Percentiles rank a stretch among this genome's conserved stretches.
phyloP scores from a whole-genome alignment of 2,888 invertebrate genomes.

The Punctoribates punctum region DNA sequence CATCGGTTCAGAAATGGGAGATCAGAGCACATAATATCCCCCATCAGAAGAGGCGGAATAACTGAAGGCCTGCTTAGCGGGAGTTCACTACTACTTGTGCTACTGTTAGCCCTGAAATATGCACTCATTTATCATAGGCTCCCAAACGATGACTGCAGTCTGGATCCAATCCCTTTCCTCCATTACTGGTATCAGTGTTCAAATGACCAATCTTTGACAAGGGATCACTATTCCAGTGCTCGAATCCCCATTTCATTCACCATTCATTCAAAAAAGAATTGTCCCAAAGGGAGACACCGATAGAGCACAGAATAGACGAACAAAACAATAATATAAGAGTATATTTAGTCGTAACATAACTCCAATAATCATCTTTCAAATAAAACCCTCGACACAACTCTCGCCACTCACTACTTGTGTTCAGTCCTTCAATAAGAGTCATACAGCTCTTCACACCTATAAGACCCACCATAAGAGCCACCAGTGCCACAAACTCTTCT shows the following conservation, averaged over 20 bases:
- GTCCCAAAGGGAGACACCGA: conserved; percentile 34
- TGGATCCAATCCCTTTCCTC: conserved; percentile 35
- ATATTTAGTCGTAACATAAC: conserved; percentile 34
- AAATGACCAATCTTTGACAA: conserved; percentile 34
- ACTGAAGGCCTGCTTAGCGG: conserved; percentile 36
- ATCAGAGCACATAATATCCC: conserved; percentile 32
- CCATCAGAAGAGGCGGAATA: conserved; percentile 34
- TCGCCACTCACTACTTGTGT: neutral
- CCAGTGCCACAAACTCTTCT: neutral
- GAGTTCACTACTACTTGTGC: conserved; percentile 27
- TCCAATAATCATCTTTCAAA: conserved; percentile 35
- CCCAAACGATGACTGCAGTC: conserved; percentile 31
- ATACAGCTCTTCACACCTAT: neutral
- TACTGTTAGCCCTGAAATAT: conserved; percentile 23
- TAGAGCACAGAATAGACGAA: neutral
- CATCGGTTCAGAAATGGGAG: conserved; percentile 29
- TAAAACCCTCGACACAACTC: conserved; percentile 24
- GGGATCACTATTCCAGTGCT: conserved; percentile 12
- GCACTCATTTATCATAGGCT: conserved; percentile 35
- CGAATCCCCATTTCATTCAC: conserved; percentile 35
- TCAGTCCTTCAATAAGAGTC: neutral
- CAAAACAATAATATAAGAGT: conserved; percentile 35
- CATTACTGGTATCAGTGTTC: conserved; percentile 11
- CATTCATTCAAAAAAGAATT: conserved; percentile 28
- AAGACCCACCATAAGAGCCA: neutral